Evolutionary conservation across 2,888 invertebrate species (phyloP).

Genomic region (Cetonia aurata): DNA sequence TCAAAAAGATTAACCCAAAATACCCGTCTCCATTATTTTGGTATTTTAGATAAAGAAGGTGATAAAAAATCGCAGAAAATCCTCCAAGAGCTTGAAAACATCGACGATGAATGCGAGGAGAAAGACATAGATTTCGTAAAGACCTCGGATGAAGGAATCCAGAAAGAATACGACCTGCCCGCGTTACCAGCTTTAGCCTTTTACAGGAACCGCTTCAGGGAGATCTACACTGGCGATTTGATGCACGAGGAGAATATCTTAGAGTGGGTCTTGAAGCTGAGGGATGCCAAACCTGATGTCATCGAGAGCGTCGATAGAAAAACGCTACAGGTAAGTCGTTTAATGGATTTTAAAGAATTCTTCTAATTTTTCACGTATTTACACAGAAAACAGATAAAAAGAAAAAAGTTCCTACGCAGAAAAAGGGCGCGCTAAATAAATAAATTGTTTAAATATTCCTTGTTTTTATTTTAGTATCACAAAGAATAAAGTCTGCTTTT

Average conservation of each 20-base stretch:
- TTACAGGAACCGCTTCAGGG: slow-evolving; percentile 89
- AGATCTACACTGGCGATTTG: slow-evolving; percentile 89
- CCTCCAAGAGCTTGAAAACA: slow-evolving; percentile 89
- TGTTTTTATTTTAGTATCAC: no score
- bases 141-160: slow-evolving; percentile 89
- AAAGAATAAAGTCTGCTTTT: no score
- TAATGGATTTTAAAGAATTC: slow-evolving; percentile 4
- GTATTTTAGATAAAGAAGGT: slow-evolving; percentile 81
- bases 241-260: slow-evolving; percentile 93
- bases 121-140: slow-evolving; percentile 93
- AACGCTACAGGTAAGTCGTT: slow-evolving; percentile 75
- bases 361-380: slow-evolving; percentile 6
- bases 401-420: slow-evolving; percentile 26
- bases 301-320: slow-evolving; percentile 93
- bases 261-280: slow-evolving; percentile 89
- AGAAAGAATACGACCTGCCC: slow-evolving; percentile 88
- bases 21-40: neutral
- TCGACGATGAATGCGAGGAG: slow-evolving; percentile 93
- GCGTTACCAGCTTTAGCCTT: slow-evolving; percentile 86
- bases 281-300: slow-evolving; percentile 87
- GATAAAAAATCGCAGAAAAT: slow-evolving; percentile 92
- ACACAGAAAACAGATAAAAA: slow-evolving; percentile 30
- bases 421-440: slow-evolving; percentile 19
- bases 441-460: slow-evolving; percentile 3
- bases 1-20: slow-evolving; percentile 52